Conservation (phyloP, 1,140 invertebrate species). For the Nymphalis io region DNA sequence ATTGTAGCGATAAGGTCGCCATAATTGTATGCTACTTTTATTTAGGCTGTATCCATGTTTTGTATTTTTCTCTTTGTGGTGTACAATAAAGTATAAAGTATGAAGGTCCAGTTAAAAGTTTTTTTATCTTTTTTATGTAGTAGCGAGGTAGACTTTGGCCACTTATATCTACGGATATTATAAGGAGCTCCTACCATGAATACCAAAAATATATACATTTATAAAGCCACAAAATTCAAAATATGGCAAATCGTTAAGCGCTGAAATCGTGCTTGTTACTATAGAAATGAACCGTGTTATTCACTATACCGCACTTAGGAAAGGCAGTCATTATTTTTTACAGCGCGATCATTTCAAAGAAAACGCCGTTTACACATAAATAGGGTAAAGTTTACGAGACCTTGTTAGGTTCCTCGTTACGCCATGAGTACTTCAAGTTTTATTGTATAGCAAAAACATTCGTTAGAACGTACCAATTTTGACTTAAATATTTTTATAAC, state of each 20-base stretch:
- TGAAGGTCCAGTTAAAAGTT: too few species aligned
- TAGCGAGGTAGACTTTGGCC: too few species aligned
- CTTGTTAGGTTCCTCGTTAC: slow-evolving; percentile 36
- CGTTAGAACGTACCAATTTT: slow-evolving; percentile 14
- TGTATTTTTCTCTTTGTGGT: too few species aligned
- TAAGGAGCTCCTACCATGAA: too few species aligned
- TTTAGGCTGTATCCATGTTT: too few species aligned
- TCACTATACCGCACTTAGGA: slow-evolving; percentile 7
- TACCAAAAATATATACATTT: not conserved
- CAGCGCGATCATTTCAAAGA: slow-evolving; percentile 29
- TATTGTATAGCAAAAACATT: slow-evolving; percentile 21
- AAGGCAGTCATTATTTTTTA: slow-evolving; percentile 40
- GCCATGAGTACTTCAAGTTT: slow-evolving; percentile 9
- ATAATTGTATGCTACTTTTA: too few species aligned
- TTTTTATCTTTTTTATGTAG: too few species aligned
- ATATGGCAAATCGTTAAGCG: not conserved
- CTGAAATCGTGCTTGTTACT: not conserved
- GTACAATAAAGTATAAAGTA: too few species aligned
- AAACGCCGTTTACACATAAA: slow-evolving; percentile 38
- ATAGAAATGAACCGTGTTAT: slow-evolving; percentile 7
- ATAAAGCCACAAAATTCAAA: not conserved
- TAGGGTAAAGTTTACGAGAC: slow-evolving; percentile 33
- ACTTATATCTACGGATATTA: too few species aligned
- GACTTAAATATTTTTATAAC: not conserved
- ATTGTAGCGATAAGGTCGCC: too few species aligned